Base-by-base conservation (phyloP, 2,797 vertebrate species). In the Neosilurus mollespiculum region DNA sequence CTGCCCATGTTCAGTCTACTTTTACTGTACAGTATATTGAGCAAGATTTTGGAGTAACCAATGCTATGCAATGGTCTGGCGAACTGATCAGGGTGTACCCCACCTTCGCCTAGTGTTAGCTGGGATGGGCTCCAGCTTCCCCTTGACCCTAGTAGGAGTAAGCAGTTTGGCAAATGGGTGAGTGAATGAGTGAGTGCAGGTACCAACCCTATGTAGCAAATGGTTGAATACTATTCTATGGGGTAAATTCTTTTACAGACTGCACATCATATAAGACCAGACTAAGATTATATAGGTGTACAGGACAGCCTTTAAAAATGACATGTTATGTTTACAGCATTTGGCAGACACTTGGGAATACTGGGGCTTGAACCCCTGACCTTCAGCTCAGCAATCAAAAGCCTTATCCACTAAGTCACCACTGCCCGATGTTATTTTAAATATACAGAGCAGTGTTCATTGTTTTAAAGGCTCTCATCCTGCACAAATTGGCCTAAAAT, bases 101-200 rank as follows among this genome's bases (percentile, higher is more conserved):
- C 8, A 4, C 43, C 43, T 43, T 4, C 8, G 6, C 37, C 2
- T 43, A 43, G 37, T 43, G 2, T 43, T 43, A 6, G 37, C 6
- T 43, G 37, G 6, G 37, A 43, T 43, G 37, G 4, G 43, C 43
- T 43, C 43, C 43, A 43, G 43, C 43, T 43, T 43, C 43, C 43
- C 43, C 1, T 43, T 43, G 43, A 43, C 43, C 43, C 4, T 43
- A 43, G 43, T 43, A 43, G 43, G 43, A 43, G 43, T 43, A 43
- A 43, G 43, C 43, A 8, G 43, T 43, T 43, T 43, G 4, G 8
- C 43, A 43, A 43, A 43, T 43, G 37, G 6, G 6, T 43, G 37
- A 43, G 37, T 43, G 37, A 43, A 43, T 43, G 43, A 43, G 93
- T 94, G 93, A 93, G 94, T 89, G 85, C 92, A 87, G 86, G 87